Evolutionary conservation across 2,797 vertebrate genomes (phyloP), one percentile per base, ranked within the genome.

Genomic region (Cygnus olor): DNA sequence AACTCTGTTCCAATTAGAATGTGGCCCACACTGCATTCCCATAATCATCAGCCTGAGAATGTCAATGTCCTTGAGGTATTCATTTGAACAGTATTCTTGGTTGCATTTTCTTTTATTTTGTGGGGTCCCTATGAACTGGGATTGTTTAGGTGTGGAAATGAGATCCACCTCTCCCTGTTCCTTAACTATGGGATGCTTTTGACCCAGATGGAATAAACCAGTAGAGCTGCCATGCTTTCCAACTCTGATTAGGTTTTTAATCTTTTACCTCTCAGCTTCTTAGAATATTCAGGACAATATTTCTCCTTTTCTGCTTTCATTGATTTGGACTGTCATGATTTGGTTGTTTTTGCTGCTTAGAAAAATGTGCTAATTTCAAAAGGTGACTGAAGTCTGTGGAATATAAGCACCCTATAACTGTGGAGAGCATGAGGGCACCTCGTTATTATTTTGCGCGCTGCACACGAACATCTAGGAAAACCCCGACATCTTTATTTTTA

Each of bases 401-500:
- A 80, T 9, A 92, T 6, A 89, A 96, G 90, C 70, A 61, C 49
- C 20, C 51, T 3, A 1, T 83, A 95, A 69, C 49, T 42, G 63
- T 72, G 0, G n/a, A 74, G 69, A 68, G 44, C 54, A 78, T 60
- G 81, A 93, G 79, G 79, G 76, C 69, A 24, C 42, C 77, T 77
- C 72, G 69, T 80, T 91, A 90, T 97, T 91, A 92, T 93, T 97
- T 95, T 96, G 96, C 95, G 95, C 94, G 94, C 89, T 96, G 95
- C 94, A 83, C 93, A 86, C 16, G 78, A 97, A 91, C 93, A 94
- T 96, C 94, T 96, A 96, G 93, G 71, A 66, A 80, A 96, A 36
- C 49, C 77, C 96, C 17, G 34, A 93, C 96, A 89, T 96, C 94
- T 98, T 98, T 98, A 98, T 98, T 98, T 98, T 98, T 98, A 98